Evolutionary conservation across 2,797 vertebrate genomes (phyloP), one percentile per base, ranked within the genome.

Genomic region (Crypturellus tataupa): DNA sequence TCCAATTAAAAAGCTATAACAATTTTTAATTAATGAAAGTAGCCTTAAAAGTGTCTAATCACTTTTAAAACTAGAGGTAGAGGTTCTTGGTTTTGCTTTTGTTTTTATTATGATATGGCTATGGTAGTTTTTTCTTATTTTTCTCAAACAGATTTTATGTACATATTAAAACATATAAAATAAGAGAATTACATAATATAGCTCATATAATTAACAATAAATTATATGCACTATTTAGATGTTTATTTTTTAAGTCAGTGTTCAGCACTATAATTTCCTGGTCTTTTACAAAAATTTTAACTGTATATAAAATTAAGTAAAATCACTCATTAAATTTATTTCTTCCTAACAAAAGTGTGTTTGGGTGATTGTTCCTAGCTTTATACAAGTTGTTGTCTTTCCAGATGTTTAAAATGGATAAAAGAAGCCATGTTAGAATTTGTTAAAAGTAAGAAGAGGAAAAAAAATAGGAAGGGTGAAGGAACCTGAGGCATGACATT

Each of bases 401-500:
- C 77, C 24, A 70, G 18, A n/a, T 37, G 0, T 18, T 73, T 35
- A 18, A 42, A n/a, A 4, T 64, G 3, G 9, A 37, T 60, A 35
- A 27, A 27, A 47, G 78, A 56, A n/a, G 65, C n/a, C 4, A 17
- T 10, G 0, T 5, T 5, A 47, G 1, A 35, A 12, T 80, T 46
- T 69, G 0, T 1, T 27, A 24, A 63, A 63, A 67, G 29, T 25
- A 82, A 29, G 1, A 62, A 33, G 2, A 11, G 14, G 0, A 19
- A 39, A 44, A 77, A 37, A 31, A 44, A 44, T 44, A 44, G 17
- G 42, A 18, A 44, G 42, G 17, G 42, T 44, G 17, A 44, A 44
- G 17, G 42, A 44, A 44, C 42, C 16, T 44, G 42, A 44, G 40
- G 40, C 15, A 15, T 42, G 40, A 42, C 40, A 42, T 44, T 58